Evolutionary conservation across 2,888 invertebrate species (phyloP).

Genomic region (Andricus quercusramuli): DNA sequence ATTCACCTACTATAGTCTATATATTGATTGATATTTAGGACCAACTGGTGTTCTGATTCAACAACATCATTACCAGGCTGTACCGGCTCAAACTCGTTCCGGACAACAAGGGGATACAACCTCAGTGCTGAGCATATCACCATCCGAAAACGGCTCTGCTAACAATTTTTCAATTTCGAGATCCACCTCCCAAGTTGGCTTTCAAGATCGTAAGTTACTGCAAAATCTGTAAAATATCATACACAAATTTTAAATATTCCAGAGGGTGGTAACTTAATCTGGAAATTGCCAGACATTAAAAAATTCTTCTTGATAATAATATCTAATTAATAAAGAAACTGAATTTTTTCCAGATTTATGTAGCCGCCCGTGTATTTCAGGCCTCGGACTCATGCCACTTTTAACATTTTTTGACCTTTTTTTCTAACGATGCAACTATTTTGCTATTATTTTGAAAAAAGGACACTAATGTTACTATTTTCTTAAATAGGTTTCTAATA

Average conservation of each 20-base stretch:
- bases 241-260: background rate
- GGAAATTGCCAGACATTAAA: no score
- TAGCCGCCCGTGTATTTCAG: no score
- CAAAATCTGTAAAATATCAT: background rate
- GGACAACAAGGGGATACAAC: slow-evolving; percentile 71
- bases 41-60: slow-evolving; percentile 95
- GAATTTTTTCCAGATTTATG: no score
- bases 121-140: slow-evolving; percentile 73
- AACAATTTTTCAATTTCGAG: slow-evolving; percentile 65
- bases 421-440: no score
- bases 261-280: background rate
- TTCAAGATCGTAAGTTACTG: slow-evolving; percentile 80
- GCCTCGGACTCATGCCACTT: no score
- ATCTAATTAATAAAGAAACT: no score
- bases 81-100: slow-evolving; percentile 82
- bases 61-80: slow-evolving; percentile 95
- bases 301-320: no score
- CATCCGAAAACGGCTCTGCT: slow-evolving; percentile 62
- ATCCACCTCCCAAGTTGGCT: slow-evolving; percentile 78
- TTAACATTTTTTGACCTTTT: no score
- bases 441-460: no score
- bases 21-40: slow-evolving; percentile 79
- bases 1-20: background rate
- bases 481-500: no score
- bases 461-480: no score